Evolutionary conservation across 2,797 vertebrate species (phyloP), one percentile per base, ranked within the genome.

Genomic region (Phoebastria nigripes): DNA sequence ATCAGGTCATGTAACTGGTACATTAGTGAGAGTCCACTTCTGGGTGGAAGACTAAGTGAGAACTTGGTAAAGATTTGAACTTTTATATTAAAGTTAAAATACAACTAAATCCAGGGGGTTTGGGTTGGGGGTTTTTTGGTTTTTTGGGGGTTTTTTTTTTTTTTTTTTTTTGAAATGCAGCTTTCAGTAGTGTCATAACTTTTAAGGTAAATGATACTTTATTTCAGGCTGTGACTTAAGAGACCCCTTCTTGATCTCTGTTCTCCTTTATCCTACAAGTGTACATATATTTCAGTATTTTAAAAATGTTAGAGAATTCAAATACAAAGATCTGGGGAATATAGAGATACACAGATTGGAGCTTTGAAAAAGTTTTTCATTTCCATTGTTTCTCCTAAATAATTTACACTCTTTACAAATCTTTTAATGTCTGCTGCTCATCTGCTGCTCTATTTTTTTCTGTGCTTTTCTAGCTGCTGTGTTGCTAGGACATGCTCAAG

Each of bases 1-100:
- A 46, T 85, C 42, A 59, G 21, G 47, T 90, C 18, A 8, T 66
- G 71, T 82, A 85, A 91, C 74, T 76, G 5, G 49, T 78, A 87
- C 35, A 41, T 92, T 95, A 76, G 28, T 35, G 24, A 67, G 46
- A 71, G 82, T 87, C 94, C 63, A 76, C 87, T 95, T 96, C 61
- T 90, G 59, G 58, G 90, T 94, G 69, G 89, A 94, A 96, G 90
- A 80, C 29, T 65, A 69, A 58, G 41, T 81, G 81, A 85, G 44
- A 55, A 44, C 42, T 33, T 33, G 3, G 7, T 63, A 74, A 63
- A 2, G 52, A 18, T n/a, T 74, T 63, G 37, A 85, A 65, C 10
- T 51, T 62, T 37, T 25, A 41, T 56, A n/a, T 41, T 7, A 18
- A 73, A 76, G 20, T 58, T 81, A 31, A 71, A 62, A 39, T 62